Evolutionary conservation across 1,140 invertebrate species (phyloP), one percentile per base, ranked within the genome.

Genomic region (Cecropterus lyciades): DNA sequence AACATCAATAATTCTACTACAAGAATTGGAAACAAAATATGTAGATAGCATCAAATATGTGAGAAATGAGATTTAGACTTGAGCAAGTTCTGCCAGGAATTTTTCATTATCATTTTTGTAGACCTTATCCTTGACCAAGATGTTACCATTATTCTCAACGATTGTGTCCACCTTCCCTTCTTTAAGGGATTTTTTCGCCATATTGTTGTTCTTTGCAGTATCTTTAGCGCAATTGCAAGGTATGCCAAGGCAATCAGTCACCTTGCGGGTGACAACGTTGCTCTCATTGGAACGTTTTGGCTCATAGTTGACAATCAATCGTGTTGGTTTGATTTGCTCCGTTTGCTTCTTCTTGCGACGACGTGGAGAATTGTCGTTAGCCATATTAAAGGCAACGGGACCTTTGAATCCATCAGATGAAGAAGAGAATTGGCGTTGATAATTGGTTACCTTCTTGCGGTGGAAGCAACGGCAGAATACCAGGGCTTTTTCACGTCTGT

Each of bases 401-500:
- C 52, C 53, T 57, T 62, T 77, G n/a, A 77, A 30, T 15, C 81
- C 75, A 43, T 92, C 89, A 0, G 89, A 90, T 0, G 89, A 92
- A 0, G 91, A 84, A 0, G 86, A 91, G 0, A 83, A 79, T 53
- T 91, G 91, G 3, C 84, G 76, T 15, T 87, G 76, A 53, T 81
- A 85, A n/a, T 84, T 70, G 20, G 78, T 82, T 7, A 87, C 62
- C 8, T 67, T 79, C 51, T 84, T 87, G 40, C 84, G 82, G 14
- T 78, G 42, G 14, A 82, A 82, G 65, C 91, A 92, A 7, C 84
- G 85, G 77, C 90, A 92, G 5, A 74, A 71, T 15, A 80, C 86
- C 30, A 89, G 52, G 0, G 84, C 85, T 17, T 82, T 87, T 59
- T 92, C 91, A 20, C 87, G 82, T 51, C 91, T 92, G 72, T 10